Base-by-base conservation (phyloP, 2,888 invertebrate genomes). In the Pammene fasciana region DNA sequence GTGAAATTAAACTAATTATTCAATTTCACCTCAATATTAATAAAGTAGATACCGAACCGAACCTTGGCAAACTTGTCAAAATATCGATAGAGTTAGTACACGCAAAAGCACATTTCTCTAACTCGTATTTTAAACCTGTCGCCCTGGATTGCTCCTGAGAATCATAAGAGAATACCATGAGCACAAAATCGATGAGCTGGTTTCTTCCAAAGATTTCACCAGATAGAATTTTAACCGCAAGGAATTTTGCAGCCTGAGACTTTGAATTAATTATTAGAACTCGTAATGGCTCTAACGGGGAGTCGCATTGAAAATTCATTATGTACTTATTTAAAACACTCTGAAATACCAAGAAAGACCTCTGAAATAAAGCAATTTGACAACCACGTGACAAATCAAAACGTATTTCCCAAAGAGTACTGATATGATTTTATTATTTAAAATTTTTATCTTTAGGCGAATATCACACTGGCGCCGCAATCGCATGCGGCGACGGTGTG, bases 11-110 rank as follows among this genome's bases (percentile, higher is more conserved):
- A n/a, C n/a, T n/a, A n/a, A n/a, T n/a, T n/a, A n/a, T n/a, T n/a
- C n/a, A n/a, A n/a, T n/a, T 26, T 1, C 26, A 26, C 26, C 4
- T 26, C 26, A 26, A 26, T 26, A 26, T 26, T 26, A 26, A 26
- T 26, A 26, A 26, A 26, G 26, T 26, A 38, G 8, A 38, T 56
- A 71, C 60, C 67, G n/a, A n/a, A n/a, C n/a, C 80, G 14, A 46
- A 90, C 92, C 83, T 80, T n/a, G 90, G 89, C 72, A 90, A 80
- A 74, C 86, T 84, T 18, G 87, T 85, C 5, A 86, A 80, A 16
- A 87, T 76, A 55, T 70, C 73, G 55, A 90, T 82, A 10, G 80
- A 78, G 77, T 87, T 86, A 56, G 78, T 79, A 73, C 86, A 86
- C 10, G 78, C 71, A 73, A 86, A 87, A 48, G 85, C 86, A 77